phyloP scores from a whole-genome alignment of 2,888 invertebrate genomes.

The Philereme vetulata region DNA sequence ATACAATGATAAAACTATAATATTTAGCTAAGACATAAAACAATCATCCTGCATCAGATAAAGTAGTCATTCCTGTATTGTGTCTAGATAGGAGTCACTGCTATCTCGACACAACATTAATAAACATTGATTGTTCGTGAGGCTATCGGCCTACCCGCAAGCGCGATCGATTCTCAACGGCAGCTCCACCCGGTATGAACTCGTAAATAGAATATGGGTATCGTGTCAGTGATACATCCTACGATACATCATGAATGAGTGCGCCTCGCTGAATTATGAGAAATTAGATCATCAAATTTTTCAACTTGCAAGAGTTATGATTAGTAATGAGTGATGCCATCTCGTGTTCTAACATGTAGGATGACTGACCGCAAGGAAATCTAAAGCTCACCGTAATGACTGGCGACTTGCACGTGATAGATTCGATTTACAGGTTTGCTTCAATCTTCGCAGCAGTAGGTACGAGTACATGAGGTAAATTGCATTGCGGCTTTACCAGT shows the following conservation, averaged over 20 bases:
- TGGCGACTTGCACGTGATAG: conserved; percentile 71
- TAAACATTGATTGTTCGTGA: conserved; percentile 18
- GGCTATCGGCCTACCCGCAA: conserved; percentile 29
- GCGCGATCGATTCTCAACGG: conserved; percentile 39
- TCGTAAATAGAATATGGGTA: conserved; percentile 71
- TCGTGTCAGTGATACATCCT: conserved; percentile 68
- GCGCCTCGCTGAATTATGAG: conserved; percentile 45
- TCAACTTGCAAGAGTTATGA: conserved; percentile 25
- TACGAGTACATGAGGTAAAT: conserved; percentile 67
- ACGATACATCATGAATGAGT: conserved; percentile 75
- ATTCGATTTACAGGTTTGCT: conserved; percentile 79
- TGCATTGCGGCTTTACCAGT: conserved; percentile 73
- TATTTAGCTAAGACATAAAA: neutral
- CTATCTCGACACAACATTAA: conserved; percentile 19
- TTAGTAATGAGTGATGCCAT: conserved; percentile 31
- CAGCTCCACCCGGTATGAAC: conserved; percentile 60
- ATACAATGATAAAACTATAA: neutral
- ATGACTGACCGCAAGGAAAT: conserved; percentile 72
- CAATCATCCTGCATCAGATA: conserved; percentile 6
- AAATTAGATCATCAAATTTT: conserved; percentile 20
- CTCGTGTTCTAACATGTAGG: conserved; percentile 40
- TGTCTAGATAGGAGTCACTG: neutral
- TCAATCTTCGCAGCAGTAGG: conserved; percentile 68
- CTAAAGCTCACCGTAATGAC: conserved; percentile 67
- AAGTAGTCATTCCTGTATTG: neutral